phyloP scores from a whole-genome alignment of 2,113 vertebrate species.

The Onychostruthus taczanowskii region DNA sequence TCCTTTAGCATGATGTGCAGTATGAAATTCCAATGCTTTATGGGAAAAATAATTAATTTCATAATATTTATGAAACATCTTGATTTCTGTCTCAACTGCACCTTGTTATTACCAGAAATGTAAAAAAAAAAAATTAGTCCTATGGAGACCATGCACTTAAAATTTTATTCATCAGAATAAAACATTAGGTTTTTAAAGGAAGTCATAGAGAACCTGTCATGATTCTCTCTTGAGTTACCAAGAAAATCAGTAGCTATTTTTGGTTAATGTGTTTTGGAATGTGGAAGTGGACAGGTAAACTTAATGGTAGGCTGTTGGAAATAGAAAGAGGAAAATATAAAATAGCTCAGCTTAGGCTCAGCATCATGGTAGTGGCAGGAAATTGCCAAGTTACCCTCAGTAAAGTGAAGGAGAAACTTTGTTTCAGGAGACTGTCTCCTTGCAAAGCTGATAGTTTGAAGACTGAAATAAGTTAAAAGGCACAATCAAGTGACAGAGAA shows the following conservation, averaged over 20 bases:
- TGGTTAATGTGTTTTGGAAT: neutral
- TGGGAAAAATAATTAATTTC: neutral
- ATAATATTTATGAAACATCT: neutral
- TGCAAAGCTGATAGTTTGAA: neutral
- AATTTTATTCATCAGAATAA: neutral
- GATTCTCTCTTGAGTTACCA: neutral
- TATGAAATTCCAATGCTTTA: neutral
- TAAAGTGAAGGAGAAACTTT: neutral
- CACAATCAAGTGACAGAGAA: neutral
- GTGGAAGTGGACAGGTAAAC: neutral
- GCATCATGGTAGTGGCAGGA: neutral
- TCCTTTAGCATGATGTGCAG: neutral
- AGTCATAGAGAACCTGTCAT: neutral
- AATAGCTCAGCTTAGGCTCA: neutral
- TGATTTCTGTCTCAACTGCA: neutral
- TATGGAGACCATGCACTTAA: neutral
- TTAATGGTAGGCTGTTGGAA: neutral
- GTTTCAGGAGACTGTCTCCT: neutral
- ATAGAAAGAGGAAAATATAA: neutral
- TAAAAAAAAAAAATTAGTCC: neutral
- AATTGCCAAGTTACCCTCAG: neutral
- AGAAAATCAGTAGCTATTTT: neutral
- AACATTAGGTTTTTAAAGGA: neutral
- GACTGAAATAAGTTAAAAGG: neutral
- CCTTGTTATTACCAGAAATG: neutral